A percentile compares a stretch with the other conserved stretches of the same genome.
phyloP scores from a whole-genome alignment of 2,888 invertebrate genomes.

The Drosophila dives region DNA sequence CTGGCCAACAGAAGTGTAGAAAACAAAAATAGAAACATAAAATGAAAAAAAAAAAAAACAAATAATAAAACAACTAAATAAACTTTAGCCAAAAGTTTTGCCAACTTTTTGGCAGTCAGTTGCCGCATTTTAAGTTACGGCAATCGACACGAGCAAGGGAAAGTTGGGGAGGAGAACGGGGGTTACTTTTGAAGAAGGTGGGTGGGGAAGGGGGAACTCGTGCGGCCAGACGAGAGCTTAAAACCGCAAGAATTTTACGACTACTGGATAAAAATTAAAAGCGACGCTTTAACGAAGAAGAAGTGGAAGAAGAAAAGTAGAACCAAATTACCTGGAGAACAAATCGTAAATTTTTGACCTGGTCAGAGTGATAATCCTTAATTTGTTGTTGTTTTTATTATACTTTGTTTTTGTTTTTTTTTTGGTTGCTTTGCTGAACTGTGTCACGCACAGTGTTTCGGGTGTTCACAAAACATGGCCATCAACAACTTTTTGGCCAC shows the following conservation, averaged over 20 bases:
- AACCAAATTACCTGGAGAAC: slow-evolving; percentile 56
- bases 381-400: slow-evolving; percentile 26
- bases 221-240: slow-evolving; percentile 61
- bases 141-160: slow-evolving; percentile 60
- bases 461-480: slow-evolving; percentile 52
- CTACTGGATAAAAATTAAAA: slow-evolving; percentile 23
- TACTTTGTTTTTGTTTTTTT: slow-evolving; percentile 18
- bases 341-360: slow-evolving; percentile 59
- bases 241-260: slow-evolving; percentile 65
- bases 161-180: neutral
- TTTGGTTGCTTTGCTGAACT: slow-evolving; percentile 34
- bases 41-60: slow-evolving; percentile 12
- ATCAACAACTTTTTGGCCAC: slow-evolving; percentile 65
- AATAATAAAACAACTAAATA: slow-evolving; percentile 75
- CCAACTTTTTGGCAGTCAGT: slow-evolving; percentile 77
- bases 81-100: slow-evolving; percentile 72
- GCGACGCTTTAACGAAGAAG: slow-evolving; percentile 38
- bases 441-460: slow-evolving; percentile 71
- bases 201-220: slow-evolving; percentile 31
- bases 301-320: neutral
- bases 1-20: slow-evolving; percentile 9
- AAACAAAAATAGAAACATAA: slow-evolving; percentile 2
- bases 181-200: neutral
- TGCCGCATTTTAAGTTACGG: slow-evolving; percentile 77
- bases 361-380: slow-evolving; percentile 59